Conservation (phyloP, 2,113 vertebrate species). For the Pluvianellus socialis region DNA sequence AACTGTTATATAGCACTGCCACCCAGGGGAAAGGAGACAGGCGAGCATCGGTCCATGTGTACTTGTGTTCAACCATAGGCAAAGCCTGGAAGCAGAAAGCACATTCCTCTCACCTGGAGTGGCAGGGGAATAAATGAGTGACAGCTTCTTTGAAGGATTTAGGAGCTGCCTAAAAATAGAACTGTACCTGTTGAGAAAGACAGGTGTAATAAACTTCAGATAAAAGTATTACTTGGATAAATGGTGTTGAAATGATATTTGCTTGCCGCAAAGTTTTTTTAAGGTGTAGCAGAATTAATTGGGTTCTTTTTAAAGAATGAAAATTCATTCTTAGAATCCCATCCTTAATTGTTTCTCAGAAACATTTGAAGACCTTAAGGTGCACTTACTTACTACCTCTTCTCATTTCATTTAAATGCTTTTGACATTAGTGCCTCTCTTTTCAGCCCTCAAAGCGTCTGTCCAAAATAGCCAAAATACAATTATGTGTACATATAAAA, state of each 20-base stretch:
- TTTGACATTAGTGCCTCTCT: not conserved
- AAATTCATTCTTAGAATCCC: not conserved
- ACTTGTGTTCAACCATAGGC: accelerated
- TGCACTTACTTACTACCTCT: not conserved
- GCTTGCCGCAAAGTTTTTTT: not conserved
- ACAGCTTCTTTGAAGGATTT: not conserved
- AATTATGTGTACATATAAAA: not conserved
- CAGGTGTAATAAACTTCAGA: not conserved
- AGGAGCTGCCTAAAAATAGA: not conserved
- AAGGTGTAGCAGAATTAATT: not conserved
- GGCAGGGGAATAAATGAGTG: not conserved
- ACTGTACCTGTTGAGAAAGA: not conserved
- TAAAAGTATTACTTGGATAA: not conserved
- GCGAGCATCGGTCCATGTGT: accelerated
- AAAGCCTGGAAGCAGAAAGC: not conserved
- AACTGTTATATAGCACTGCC: not conserved
- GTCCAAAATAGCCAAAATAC: not conserved
- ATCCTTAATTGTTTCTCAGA: not conserved
- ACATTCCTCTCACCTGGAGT: not conserved
- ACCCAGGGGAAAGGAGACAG: not conserved
- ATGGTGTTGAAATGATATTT: not conserved
- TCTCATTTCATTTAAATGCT: not conserved
- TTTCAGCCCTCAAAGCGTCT: not conserved
- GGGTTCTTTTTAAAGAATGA: not conserved
- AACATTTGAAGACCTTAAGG: not conserved